Conservation (phyloP, 2,888 invertebrate species). For the Campoletis raptor region DNA sequence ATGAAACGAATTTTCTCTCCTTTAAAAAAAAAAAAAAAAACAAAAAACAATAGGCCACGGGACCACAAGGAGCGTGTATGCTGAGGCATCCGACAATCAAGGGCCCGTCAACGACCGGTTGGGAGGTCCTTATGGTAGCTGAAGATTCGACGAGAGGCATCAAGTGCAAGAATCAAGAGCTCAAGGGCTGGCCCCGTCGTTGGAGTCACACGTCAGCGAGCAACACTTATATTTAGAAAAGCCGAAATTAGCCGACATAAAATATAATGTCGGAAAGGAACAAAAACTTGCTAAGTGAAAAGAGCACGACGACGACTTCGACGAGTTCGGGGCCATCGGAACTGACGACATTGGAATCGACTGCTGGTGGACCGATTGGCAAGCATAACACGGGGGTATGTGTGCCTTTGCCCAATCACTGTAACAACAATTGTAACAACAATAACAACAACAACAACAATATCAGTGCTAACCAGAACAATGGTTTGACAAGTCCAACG, state of each 20-base stretch:
- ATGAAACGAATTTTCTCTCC: background rate
- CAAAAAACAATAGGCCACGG: constrained; percentile 71
- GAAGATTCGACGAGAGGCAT: constrained; percentile 74
- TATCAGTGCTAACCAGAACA: constrained; percentile 59
- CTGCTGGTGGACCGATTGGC: background rate
- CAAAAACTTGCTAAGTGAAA: constrained; percentile 71
- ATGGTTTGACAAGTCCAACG: constrained; percentile 48
- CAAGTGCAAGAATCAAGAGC: constrained; percentile 80
- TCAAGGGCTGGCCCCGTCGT: constrained; percentile 83
- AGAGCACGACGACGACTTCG: constrained; percentile 52
- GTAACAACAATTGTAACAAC: constrained; percentile 61
- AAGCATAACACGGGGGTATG: constrained; percentile 28
- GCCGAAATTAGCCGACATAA: constrained; percentile 24
- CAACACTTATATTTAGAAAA: constrained; percentile 80
- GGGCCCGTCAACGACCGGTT: constrained; percentile 73
- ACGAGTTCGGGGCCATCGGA: constrained; percentile 54
- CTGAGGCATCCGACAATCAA: constrained; percentile 75
- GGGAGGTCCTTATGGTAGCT: constrained; percentile 82
- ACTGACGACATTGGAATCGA: constrained; percentile 9
- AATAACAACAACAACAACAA: constrained; percentile 69
- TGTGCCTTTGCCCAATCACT: constrained; percentile 52
- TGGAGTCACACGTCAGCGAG: constrained; percentile 79
- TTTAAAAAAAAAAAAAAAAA: background rate
- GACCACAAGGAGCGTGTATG: constrained; percentile 79
- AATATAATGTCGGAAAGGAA: constrained; percentile 75